Conservation (phyloP, 2,113 vertebrate genomes). For the Brachypteracias leptosomus region DNA sequence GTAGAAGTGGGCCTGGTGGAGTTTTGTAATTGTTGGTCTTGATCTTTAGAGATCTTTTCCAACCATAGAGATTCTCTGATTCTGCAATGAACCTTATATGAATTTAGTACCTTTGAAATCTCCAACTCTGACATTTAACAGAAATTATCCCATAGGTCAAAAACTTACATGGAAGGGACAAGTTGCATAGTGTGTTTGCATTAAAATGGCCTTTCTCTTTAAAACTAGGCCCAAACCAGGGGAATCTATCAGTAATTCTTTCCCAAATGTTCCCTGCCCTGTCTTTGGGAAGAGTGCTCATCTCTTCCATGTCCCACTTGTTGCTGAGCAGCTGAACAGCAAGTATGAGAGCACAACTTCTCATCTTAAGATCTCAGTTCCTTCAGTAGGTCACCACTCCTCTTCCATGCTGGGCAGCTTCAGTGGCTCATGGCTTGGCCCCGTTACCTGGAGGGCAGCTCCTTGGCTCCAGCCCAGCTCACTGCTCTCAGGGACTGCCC, state of each 20-base stretch:
- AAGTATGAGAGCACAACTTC: neutral
- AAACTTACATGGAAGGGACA: neutral
- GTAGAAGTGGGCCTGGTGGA: no score
- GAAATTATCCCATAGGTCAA: neutral
- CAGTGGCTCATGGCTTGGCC: neutral
- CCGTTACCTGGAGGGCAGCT: neutral
- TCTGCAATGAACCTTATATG: neutral
- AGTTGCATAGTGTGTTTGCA: neutral
- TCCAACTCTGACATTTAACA: neutral
- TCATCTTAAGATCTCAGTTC: neutral
- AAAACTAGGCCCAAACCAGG: neutral
- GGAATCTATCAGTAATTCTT: neutral
- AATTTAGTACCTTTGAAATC: neutral
- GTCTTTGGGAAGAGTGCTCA: neutral
- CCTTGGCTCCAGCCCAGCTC: neutral
- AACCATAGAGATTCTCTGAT: no score
- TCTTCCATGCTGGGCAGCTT: neutral
- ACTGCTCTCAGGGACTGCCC: fast-evolving
- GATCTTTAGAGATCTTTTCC: no score
- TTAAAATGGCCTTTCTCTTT: neutral
- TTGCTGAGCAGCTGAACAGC: neutral
- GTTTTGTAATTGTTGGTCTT: no score
- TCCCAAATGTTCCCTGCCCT: neutral
- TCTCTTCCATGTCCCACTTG: neutral
- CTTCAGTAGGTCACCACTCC: neutral